Evolutionary conservation across 2,797 vertebrate genomes (phyloP).

Genomic region (Telmatherina bonti): DNA sequence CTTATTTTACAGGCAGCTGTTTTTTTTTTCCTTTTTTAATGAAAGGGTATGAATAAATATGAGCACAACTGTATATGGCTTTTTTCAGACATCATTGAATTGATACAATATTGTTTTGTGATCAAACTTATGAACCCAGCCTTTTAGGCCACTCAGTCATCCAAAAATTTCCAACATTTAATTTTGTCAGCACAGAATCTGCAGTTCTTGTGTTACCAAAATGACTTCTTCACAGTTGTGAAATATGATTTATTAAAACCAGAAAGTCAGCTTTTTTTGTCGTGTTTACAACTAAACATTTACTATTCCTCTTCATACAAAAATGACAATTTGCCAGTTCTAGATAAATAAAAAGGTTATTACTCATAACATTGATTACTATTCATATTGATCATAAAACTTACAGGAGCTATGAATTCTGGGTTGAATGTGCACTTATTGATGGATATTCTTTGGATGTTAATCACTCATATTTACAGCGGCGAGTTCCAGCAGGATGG

Average conservation of each 20-base stretch:
- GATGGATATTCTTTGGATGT: not conserved
- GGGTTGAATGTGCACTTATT: not conserved
- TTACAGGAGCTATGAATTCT: not conserved
- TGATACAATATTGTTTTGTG: no score
- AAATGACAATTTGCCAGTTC: not conserved
- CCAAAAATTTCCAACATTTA: slow-evolving; percentile 52
- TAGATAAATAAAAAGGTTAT: not conserved
- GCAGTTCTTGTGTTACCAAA: slow-evolving; percentile 49
- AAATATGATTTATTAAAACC: slow-evolving; percentile 5
- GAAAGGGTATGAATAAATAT: no score
- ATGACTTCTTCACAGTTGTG: slow-evolving; percentile 31
- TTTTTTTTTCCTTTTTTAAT: no score
- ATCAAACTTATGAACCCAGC: slow-evolving; percentile 13
- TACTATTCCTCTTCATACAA: not conserved
- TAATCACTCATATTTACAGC: not conserved
- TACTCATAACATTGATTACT: not conserved
- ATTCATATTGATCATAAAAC: not conserved
- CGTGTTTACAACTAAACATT: not conserved
- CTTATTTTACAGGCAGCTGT: no score
- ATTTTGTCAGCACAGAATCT: slow-evolving; percentile 56
- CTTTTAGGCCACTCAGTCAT: slow-evolving; percentile 23
- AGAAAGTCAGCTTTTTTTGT: slow-evolving; percentile 6
- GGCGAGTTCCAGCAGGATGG: not conserved
- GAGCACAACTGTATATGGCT: no score
- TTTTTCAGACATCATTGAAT: no score